Evolutionary conservation across 23 tunicate genomes (phyloP).

Genomic region (Botrylloides violaceus): DNA sequence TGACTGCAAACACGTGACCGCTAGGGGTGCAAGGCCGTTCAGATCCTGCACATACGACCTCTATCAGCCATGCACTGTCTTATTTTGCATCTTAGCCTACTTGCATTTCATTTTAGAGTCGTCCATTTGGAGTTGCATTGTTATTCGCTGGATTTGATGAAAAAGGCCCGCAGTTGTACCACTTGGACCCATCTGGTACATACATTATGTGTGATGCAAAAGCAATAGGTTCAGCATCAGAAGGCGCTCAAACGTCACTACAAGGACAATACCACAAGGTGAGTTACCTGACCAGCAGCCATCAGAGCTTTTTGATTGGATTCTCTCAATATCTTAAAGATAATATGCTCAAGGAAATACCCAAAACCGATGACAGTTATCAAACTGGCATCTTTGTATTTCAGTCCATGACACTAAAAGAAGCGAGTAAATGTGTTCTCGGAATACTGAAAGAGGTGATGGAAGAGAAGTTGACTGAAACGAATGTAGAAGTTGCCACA

Average conservation of each 20-base stretch:
- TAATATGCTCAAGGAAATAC: too few relatives aligned
- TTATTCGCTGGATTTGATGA: constrained; percentile 93
- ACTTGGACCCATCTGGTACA: constrained; percentile 95
- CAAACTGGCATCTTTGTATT: constrained; percentile 12
- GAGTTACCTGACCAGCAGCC: too few relatives aligned
- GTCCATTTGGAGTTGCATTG: constrained; percentile 97
- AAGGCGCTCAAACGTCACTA: constrained; percentile 94
- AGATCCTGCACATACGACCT: too few relatives aligned
- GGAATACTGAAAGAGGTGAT: constrained; percentile 93
- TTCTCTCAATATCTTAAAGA: too few relatives aligned
- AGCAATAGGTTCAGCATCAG: constrained; percentile 98
- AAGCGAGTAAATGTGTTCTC: constrained; percentile 89
- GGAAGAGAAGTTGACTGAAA: constrained; percentile 96
- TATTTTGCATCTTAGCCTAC: too few relatives aligned
- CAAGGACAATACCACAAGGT: constrained; percentile 96
- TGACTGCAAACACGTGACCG: too few relatives aligned
- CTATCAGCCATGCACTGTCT: background rate
- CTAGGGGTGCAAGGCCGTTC: too few relatives aligned
- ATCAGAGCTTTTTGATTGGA: too few relatives aligned
- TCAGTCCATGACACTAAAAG: constrained; percentile 89
- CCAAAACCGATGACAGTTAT: too few relatives aligned
- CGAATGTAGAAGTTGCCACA: constrained; percentile 92
- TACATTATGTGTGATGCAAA: constrained; percentile 85
- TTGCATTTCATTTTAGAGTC: constrained; percentile 58
- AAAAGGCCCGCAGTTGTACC: constrained; percentile 79